These are phyloP conservation scores for Phyllostomus hastatus DNA, from an alignment of 2,113 vertebrate genomes.

Conservation along the genomic window DNA sequence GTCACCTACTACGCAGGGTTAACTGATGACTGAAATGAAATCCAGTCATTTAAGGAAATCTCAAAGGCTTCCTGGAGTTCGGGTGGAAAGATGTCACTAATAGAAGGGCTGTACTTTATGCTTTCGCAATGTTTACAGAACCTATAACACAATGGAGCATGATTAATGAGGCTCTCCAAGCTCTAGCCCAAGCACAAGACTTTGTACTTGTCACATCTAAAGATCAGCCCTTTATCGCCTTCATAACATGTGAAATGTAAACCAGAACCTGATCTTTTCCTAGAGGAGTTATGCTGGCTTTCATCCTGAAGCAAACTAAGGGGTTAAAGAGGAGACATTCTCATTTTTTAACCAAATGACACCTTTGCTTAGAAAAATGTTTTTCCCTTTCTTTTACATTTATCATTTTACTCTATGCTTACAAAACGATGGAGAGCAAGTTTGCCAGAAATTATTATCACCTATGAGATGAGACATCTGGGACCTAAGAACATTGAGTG, in stretches of 20 bases:
- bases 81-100: conserved; percentile 64
- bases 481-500: background rate
- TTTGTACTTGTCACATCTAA: conserved; percentile 60
- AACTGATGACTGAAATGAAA: conserved; percentile 69
- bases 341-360: conserved; percentile 36
- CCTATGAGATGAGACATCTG: conserved; percentile 6
- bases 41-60: conserved; percentile 52
- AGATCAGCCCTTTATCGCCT: conserved; percentile 57
- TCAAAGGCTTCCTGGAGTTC: conserved; percentile 67
- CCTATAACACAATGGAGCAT: conserved; percentile 55
- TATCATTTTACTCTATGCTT: conserved; percentile 9
- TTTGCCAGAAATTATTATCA: conserved; percentile 23
- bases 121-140: conserved; percentile 61
- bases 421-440: background rate
- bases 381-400: conserved; percentile 10
- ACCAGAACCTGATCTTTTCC: conserved; percentile 54
- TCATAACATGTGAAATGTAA: conserved; percentile 56
- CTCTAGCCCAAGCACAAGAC: background rate
- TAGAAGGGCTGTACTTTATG: conserved; percentile 26
- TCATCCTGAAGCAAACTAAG: conserved; percentile 43
- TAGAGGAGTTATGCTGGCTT: conserved; percentile 26
- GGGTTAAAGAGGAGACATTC: conserved; percentile 30
- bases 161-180: conserved; percentile 66
- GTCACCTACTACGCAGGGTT: conserved; percentile 51
- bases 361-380: background rate